phyloP scores from a whole-genome alignment of 2,797 vertebrate species.

The Hipposideros larvatus region DNA sequence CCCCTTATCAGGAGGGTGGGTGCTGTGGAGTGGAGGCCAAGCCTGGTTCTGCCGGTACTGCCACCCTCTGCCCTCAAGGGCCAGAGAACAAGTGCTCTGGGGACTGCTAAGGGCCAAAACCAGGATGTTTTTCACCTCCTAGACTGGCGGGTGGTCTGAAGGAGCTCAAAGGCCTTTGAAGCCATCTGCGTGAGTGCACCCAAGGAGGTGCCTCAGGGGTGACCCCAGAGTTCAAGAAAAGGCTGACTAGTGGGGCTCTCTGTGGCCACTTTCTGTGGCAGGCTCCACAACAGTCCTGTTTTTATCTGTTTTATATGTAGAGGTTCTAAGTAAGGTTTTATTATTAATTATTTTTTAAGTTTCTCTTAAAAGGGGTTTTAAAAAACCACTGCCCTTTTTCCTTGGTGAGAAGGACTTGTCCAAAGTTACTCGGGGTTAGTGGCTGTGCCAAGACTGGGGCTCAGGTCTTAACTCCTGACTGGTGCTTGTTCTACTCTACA shows the following conservation, averaged over 20 bases:
- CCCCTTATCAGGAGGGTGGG: not conserved
- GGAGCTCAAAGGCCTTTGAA: not conserved
- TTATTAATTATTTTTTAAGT: not conserved
- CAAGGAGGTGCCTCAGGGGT: not conserved
- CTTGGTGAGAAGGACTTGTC: not conserved
- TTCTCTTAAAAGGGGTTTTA: not conserved
- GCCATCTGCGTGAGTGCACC: not conserved
- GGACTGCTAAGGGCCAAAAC: not conserved
- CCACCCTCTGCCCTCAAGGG: not conserved
- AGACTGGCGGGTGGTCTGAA: not conserved
- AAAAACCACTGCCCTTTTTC: not conserved
- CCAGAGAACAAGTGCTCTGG: not conserved
- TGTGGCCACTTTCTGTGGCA: not conserved
- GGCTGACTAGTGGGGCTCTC: not conserved
- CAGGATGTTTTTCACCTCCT: not conserved
- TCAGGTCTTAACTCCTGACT: not conserved
- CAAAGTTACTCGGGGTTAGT: not conserved
- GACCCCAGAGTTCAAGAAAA: not conserved
- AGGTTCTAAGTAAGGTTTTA: not conserved
- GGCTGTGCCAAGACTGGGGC: not conserved
- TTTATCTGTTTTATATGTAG: not conserved
- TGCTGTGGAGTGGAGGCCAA: rapidly evolving
- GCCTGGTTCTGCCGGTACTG: rapidly evolving
- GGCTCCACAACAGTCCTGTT: not conserved
- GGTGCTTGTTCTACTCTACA: rapidly evolving